Evolutionary conservation across 1,140 invertebrate genomes (phyloP), one percentile per base, ranked within the genome.

Genomic region (Nixonia krombeini): DNA sequence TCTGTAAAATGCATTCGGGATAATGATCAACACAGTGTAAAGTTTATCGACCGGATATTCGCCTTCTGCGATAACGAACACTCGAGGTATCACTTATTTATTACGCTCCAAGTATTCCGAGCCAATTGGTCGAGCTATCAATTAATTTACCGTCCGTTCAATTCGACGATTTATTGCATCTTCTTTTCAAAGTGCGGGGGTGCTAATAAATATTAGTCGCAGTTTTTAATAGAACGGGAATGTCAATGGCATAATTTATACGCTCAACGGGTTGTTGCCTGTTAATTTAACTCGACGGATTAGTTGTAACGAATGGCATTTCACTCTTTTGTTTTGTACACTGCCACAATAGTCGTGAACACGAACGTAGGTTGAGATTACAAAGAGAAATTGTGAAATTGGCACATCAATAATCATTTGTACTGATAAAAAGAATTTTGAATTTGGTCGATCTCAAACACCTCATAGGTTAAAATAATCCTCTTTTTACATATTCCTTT

Each of bases 131-230:
- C 6, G 41, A 42, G 42, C 62, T 52, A 65, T 57, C 47, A 57
- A 65, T 57, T 47, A 57, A 66, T 66, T 66, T 50, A 53, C 59
- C 37, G 63, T 37, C 8, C 38, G 59, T 55, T 66, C 55, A 50
- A 66, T 66, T 58, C 55, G 15, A 59, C 55, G 21, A 59, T 66
- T 66, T 59, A 66, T 66, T 55, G 59, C 55, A 33, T 59, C 17
- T 17, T 41, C 50, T 53, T 55, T 55, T 40, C 15, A 18, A 15
- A 55, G 42, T 66, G 45, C 33, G 56, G 56, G 56, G 63, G 55
- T 66, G 55, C 63, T 50, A 66, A 59, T 66, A 66, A 66, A 66
- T 59, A 66, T 59, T 50, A 52, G 53, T 44, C 37, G n/a, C n/a
- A 66, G 44, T 56, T 59, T 66, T 59, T 26, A 50, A 50, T 55